Base-by-base conservation (phyloP, 1,140 invertebrate species). In the Meloidogyne exigua region DNA sequence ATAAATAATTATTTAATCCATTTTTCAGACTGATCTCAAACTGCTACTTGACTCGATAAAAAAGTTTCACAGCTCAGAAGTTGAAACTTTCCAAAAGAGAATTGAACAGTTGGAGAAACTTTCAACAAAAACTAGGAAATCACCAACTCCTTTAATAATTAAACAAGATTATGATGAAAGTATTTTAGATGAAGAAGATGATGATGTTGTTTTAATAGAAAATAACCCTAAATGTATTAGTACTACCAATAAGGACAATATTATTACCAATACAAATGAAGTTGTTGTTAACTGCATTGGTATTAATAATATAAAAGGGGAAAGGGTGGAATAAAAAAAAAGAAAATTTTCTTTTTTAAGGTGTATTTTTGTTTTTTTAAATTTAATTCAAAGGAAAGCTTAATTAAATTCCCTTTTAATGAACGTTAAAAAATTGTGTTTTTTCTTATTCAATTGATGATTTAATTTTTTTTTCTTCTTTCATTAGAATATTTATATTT, bases 1-100 rank as follows among this genome's bases (percentile, higher is more conserved):
- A n/a, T n/a, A n/a, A n/a, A n/a, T n/a, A 32, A 32, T 32, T 32
- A 3, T 32, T 32, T 32, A 3, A 2, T 32, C 64, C 10, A 0
- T 25, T 73, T 73, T 73, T 64, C 72, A 73, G 72, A 36, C 62
- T 39, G 57, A 73, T 21, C 72, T 73, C n/a, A 49, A 32, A 21
- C 42, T 62, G 10, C n/a, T 73, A 15, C 36, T 73, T 23, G 72
- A 64, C 7, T 62, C 57, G 18, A 7, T 73, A 21, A 57, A 57
- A 73, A 65, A 15, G 39, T 65, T 64, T 13, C 72, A 73, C 28
- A 73, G 62, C 23, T 25, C n/a, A 13, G 72, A 62, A 65, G 21
- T 73, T 28, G 57, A 21, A 18, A 57, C 21, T 28, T 64, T 39
- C 11, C 23, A 32, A 32, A 57, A 25, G 12, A 36, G 39, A 65